Percentiles rank a stretch among this genome's conserved stretches.
Conservation (phyloP, 1,140 invertebrate species). For the Pomphorhynchus laevis region DNA sequence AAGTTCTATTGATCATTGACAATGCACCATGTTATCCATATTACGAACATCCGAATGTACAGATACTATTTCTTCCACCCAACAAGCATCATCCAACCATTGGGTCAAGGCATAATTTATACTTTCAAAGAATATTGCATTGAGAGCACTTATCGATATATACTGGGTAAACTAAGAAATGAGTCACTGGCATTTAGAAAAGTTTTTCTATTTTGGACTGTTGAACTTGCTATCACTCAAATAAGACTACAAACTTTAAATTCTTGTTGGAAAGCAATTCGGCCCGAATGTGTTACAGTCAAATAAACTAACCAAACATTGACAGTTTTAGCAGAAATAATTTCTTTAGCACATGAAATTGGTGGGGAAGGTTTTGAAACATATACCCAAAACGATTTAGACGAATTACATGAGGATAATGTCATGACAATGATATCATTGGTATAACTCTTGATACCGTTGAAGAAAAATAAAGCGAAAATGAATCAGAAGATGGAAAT, state of each 20-base stretch:
- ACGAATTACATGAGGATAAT: background rate
- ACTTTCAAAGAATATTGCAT: no score
- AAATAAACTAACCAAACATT: background rate
- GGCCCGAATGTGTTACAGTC: background rate
- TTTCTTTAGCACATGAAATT: slow-evolving; percentile 1
- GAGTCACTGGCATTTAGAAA: no score
- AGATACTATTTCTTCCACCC: no score
- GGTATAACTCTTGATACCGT: background rate
- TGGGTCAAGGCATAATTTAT: no score
- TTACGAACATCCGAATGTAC: no score
- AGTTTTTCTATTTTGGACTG: no score
- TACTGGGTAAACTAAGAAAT: no score
- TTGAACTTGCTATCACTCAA: background rate
- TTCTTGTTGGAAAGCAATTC: background rate
- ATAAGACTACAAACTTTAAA: background rate
- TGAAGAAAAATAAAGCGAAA: background rate
- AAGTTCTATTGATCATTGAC: no score
- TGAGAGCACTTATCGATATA: no score
- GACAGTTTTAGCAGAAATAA: background rate
- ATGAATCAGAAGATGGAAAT: background rate
- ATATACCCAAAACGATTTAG: background rate
- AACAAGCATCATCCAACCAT: no score
- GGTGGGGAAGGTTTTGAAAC: background rate
- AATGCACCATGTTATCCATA: no score
- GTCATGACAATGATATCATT: background rate